phyloP scores from a whole-genome alignment of 30 jellyfish, hydroid and myxozoan species.

The Rhopilema esculentum region DNA sequence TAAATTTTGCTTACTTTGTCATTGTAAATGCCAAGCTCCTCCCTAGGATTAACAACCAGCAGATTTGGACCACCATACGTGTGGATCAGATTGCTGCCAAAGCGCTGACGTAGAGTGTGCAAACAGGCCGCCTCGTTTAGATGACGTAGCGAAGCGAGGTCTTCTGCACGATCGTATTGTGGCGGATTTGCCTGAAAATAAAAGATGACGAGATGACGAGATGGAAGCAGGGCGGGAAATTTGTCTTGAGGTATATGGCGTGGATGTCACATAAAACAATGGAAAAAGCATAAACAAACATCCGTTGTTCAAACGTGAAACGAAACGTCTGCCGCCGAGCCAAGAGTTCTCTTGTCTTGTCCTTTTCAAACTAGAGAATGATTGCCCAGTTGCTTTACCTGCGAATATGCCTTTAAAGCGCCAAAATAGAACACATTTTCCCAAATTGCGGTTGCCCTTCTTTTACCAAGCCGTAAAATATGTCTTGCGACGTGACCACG shows the following conservation, averaged over 20 bases:
- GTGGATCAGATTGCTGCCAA: slow-evolving; percentile 85
- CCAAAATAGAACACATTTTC: no score
- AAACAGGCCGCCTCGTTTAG: slow-evolving; percentile 94
- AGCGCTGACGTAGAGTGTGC: slow-evolving; percentile 87
- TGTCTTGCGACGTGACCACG: no score
- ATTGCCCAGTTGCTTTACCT: no score
- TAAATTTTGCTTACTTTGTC: slow-evolving; percentile 64
- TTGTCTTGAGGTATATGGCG: background rate
- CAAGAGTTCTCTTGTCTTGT: no score
- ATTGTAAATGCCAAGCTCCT: slow-evolving; percentile 72
- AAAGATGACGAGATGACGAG: background rate
- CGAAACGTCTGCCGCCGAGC: no score
- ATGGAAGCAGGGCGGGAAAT: background rate
- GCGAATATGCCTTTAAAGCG: no score
- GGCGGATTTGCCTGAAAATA: slow-evolving; percentile 84
- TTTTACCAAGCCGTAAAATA: no score
- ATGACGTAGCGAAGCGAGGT: slow-evolving; percentile 79
- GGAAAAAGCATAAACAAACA: background rate
- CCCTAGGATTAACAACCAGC: slow-evolving; percentile 83
- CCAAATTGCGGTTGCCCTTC: no score
- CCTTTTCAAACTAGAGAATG: no score
- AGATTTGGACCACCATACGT: slow-evolving; percentile 91
- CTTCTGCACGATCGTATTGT: slow-evolving; percentile 85
- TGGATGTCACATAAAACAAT: background rate
- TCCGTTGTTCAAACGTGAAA: no score